These are phyloP conservation scores for Cheilosia soror DNA, from an alignment of 2,888 invertebrate species.

Conservation along the genomic window DNA sequence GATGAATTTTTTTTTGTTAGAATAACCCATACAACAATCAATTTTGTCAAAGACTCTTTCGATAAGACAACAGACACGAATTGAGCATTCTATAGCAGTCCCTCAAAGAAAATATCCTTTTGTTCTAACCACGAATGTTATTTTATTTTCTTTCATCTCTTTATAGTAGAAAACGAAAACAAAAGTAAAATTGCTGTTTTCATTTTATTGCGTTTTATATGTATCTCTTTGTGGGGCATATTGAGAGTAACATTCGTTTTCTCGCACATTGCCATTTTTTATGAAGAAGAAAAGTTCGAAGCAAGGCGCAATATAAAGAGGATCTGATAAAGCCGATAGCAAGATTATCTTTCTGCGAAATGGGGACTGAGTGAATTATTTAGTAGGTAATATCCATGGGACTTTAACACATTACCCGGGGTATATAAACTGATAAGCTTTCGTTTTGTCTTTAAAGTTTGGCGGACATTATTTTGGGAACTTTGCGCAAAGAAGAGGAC, in stretches of 20 bases:
- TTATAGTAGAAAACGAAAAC: too few species aligned
- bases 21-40: neutral
- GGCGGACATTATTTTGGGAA: too few species aligned
- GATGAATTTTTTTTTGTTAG: neutral
- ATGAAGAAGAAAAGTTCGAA: neutral
- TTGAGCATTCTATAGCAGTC: neutral
- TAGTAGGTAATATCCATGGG: neutral
- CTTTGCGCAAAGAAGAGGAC: too few species aligned
- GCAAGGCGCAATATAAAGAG: neutral
- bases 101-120: neutral
- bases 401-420: constrained; percentile 5
- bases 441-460: neutral
- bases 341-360: neutral
- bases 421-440: neutral
- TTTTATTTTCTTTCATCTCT: neutral
- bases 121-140: constrained; percentile 5
- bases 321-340: constrained; percentile 7
- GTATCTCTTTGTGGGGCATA: neutral
- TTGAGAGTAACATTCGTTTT: neutral
- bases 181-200: neutral
- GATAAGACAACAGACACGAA: neutral
- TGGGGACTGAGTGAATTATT: constrained; percentile 3
- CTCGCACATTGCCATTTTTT: neutral
- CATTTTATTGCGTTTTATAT: neutral
- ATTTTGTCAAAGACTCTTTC: constrained; percentile 5